Conservation (phyloP, 1,140 invertebrate species). For the Drosophila rufa region DNA sequence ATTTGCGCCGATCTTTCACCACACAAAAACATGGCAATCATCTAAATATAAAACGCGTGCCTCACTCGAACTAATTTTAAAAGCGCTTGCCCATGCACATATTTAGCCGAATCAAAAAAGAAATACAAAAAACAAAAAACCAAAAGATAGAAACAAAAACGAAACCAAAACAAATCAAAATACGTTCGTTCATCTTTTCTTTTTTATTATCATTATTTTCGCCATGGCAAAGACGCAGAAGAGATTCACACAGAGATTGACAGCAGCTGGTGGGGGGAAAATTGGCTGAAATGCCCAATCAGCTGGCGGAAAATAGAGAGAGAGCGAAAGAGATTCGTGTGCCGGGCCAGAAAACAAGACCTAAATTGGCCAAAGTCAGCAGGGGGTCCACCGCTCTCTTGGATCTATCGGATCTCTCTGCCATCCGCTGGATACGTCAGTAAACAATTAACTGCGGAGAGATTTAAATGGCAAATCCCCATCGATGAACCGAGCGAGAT, state of each 20-base stretch:
- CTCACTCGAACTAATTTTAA: constrained; percentile 73
- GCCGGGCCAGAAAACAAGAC: constrained; percentile 56
- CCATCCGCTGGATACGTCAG: constrained; percentile 39
- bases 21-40: constrained; percentile 58
- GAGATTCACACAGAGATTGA: constrained; percentile 37
- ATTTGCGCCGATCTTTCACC: constrained; percentile 31
- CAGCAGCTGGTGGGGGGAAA: constrained; percentile 39
- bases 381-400: constrained; percentile 21
- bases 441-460: constrained; percentile 45
- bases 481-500: constrained; percentile 43
- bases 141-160: not conserved
- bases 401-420: constrained; percentile 1
- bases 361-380: constrained; percentile 72
- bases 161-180: constrained; percentile 60
- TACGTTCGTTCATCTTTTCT: constrained; percentile 46
- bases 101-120: constrained; percentile 43
- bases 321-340: constrained; percentile 27
- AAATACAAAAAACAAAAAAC: not conserved
- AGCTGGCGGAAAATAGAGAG: constrained; percentile 51
- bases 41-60: constrained; percentile 80
- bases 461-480: constrained; percentile 31
- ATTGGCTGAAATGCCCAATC: constrained; percentile 51
- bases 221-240: constrained; percentile 27
- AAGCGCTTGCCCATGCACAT: constrained; percentile 54
- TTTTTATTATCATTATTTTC: constrained; percentile 33